Evolutionary conservation across 2,113 vertebrate species (phyloP).

Genomic region (Pedionomus torquatus): DNA sequence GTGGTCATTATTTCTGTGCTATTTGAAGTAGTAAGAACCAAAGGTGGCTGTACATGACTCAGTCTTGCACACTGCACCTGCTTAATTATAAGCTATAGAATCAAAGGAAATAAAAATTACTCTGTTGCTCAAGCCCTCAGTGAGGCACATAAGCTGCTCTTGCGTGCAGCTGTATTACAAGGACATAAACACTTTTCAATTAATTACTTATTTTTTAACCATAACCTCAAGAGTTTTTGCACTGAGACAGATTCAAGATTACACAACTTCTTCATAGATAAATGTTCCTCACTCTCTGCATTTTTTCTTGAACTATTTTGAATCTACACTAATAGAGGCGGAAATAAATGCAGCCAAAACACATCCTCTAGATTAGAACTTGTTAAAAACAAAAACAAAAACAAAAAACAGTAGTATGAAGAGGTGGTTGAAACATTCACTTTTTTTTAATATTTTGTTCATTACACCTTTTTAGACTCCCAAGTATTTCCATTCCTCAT

Average conservation of each 20-base stretch:
- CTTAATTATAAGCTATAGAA: not conserved
- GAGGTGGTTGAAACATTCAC: not conserved
- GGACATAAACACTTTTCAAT: not conserved
- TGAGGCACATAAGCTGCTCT: not conserved
- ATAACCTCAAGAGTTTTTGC: not conserved
- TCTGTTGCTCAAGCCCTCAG: not conserved
- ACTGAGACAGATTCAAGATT: not conserved
- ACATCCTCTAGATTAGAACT: not conserved
- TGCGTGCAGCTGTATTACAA: not conserved
- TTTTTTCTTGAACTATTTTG: not conserved
- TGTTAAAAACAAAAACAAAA: no score
- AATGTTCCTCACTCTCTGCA: not conserved
- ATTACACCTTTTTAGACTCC: not conserved
- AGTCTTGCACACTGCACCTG: not conserved
- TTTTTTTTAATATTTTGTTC: not conserved
- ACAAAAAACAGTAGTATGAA: not conserved
- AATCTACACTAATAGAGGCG: accelerated
- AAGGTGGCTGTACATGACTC: not conserved
- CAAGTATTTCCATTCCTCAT: not conserved
- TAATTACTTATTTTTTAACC: not conserved
- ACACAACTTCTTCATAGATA: not conserved
- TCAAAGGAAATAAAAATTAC: not conserved
- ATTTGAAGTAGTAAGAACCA: not conserved
- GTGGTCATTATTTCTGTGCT: not conserved
- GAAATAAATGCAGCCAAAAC: not conserved